phyloP scores from a whole-genome alignment of 2,113 vertebrate species.

The Dasypus novemcinctus region DNA sequence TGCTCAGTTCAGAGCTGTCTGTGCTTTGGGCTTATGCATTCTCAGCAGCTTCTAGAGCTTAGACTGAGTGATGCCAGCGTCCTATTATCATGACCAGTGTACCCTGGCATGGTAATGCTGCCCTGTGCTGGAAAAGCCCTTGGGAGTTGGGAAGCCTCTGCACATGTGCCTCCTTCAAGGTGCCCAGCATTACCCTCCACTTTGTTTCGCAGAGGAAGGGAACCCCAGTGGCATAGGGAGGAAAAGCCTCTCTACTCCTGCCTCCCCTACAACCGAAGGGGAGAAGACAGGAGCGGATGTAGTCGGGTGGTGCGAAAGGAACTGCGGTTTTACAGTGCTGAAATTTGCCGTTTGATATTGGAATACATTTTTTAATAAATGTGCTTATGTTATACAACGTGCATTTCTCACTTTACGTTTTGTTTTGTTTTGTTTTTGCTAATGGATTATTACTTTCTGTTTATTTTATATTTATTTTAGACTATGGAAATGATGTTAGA shows the following conservation, averaged over 20 bases:
- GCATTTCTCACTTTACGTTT: no score
- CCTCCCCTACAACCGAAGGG: background rate
- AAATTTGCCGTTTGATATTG: no score
- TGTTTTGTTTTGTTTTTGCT: no score
- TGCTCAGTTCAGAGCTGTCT: background rate
- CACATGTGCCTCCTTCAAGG: background rate
- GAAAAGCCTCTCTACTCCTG: background rate
- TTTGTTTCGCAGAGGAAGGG: background rate
- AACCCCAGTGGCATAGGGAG: fast-evolving
- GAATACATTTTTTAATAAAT: no score
- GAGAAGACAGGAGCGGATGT: background rate
- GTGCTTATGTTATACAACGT: no score
- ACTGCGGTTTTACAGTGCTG: no score
- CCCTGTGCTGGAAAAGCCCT: background rate
- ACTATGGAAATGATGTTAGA: no score
- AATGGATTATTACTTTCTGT: no score
- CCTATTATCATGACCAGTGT: background rate
- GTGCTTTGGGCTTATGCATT: background rate
- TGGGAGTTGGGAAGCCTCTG: background rate
- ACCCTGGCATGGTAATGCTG: no score
- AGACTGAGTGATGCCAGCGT: background rate
- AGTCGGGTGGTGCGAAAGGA: no score
- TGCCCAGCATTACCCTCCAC: background rate
- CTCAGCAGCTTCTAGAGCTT: background rate
- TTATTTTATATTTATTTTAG: no score